A percentile compares a stretch with the other conserved stretches of the same genome.
Evolutionary conservation across 2,888 invertebrate species (phyloP).

Genomic region (Oscheius sp.): DNA sequence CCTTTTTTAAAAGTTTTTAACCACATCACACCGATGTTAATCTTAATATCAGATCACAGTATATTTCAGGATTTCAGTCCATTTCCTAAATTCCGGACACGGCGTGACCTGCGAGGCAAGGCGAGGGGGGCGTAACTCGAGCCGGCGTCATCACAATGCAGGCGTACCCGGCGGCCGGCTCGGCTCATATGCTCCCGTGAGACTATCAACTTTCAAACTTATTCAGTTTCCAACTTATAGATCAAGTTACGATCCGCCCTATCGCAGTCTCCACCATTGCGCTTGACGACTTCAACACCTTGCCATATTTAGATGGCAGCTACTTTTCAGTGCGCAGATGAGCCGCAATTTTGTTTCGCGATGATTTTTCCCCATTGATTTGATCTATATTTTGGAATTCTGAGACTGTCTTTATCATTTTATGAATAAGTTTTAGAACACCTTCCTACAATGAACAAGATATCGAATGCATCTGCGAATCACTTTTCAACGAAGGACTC

Average conservation of each 20-base stretch:
- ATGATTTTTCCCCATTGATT: background rate
- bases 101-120: slow-evolving; percentile 29
- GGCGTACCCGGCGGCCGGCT: slow-evolving; percentile 32
- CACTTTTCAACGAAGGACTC: slow-evolving; percentile 53
- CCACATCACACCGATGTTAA: background rate
- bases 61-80: background rate
- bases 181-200: slow-evolving; percentile 34
- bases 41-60: background rate
- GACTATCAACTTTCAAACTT: slow-evolving; percentile 37
- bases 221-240: slow-evolving; percentile 37
- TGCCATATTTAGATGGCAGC: slow-evolving; percentile 10
- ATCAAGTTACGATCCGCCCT: slow-evolving; percentile 38
- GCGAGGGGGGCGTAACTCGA: slow-evolving; percentile 31
- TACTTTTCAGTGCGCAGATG: background rate
- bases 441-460: slow-evolving; percentile 53
- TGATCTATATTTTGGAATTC: slow-evolving; percentile 16
- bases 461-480: slow-evolving; percentile 54
- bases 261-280: slow-evolving; percentile 28
- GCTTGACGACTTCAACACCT: slow-evolving; percentile 5
- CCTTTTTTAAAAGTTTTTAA: background rate
- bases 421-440: slow-evolving; percentile 23
- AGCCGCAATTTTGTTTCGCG: slow-evolving; percentile 3
- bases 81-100: slow-evolving; percentile 3
- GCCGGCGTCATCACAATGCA: slow-evolving; percentile 30
- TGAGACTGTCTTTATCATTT: background rate